Evolutionary conservation across 2,888 invertebrate species (phyloP), one percentile per base, ranked within the genome.

Genomic region (Tachystola acroxantha): DNA sequence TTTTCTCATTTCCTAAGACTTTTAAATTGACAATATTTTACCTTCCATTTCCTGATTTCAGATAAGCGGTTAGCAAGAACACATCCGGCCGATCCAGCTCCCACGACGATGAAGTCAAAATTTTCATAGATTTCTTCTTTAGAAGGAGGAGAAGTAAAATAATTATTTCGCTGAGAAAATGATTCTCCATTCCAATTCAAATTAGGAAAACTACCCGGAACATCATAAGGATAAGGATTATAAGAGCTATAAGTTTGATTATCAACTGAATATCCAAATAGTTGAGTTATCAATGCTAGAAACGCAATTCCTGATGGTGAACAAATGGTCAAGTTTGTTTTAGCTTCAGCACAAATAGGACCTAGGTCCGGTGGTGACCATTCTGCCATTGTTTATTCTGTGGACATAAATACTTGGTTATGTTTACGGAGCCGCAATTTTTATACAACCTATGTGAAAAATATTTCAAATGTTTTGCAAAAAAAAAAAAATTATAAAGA

Each of bases 1-100:
- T n/a, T n/a, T n/a, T n/a, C n/a, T n/a, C n/a, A n/a, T n/a, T n/a
- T n/a, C n/a, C n/a, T n/a, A n/a, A n/a, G n/a, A n/a, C n/a, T n/a
- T n/a, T n/a, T n/a, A n/a, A n/a, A n/a, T n/a, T n/a, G n/a, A n/a
- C n/a, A n/a, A n/a, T n/a, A n/a, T n/a, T 10, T 74, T 47, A 90
- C 90, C 79, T 77, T 88, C 90, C 90, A 90, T 46, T 88, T 72
- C 36, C 87, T 79, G 0, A 90, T 79, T 79, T 91, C 91, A 2
- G 90, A 85, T 1, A 92, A 67, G 9, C 92, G 79, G 64, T 90
- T 92, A 0, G 92, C 91, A 10, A 92, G 57, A 19, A 92, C 91
- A 57, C 91, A 91, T 0, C 92, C 92, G 0, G 91, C 91, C 4
- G 91, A 91, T 1, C 92, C 92, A 0, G 90, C 92, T 10, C 92